phyloP scores from a whole-genome alignment of 2,797 vertebrate genomes.

The Pempheris klunzingeri region DNA sequence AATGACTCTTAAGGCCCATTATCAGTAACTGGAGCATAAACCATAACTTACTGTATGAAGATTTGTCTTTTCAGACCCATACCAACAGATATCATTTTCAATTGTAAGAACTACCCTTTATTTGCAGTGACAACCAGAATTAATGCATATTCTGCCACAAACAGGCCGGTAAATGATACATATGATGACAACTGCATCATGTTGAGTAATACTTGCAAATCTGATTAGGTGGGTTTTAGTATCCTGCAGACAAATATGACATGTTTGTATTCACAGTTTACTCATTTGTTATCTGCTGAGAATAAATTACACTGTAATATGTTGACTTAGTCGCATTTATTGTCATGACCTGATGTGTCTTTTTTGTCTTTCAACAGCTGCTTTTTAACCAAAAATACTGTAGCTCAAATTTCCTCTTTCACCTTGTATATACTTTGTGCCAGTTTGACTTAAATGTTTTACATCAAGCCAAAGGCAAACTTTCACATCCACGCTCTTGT shows the following conservation, averaged over 20 bases:
- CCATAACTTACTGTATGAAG: background rate
- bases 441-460: constrained; percentile 58
- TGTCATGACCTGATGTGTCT: background rate
- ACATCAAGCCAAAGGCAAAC: constrained; percentile 47
- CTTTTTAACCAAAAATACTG: background rate
- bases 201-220: constrained; percentile 6
- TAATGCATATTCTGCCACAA: background rate
- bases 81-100: background rate
- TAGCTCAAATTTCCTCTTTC: constrained; percentile 15
- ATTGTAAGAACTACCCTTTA: background rate
- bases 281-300: constrained; percentile 1
- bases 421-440: constrained; percentile 22
- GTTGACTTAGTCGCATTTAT: background rate
- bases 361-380: background rate
- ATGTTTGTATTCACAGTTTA: constrained; percentile 14
- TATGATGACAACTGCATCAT: background rate
- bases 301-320: background rate
- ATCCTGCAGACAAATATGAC: background rate
- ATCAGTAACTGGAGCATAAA: constrained; percentile 21
- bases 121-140: background rate
- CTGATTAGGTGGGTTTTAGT: background rate
- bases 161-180: background rate
- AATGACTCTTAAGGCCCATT: constrained; percentile 51
- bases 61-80: background rate
- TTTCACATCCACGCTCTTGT: constrained; percentile 47